A percentile compares a stretch with the other conserved stretches of the same genome.
phyloP scores from a whole-genome alignment of 2,888 invertebrate genomes.

The Tinea trinotella region DNA sequence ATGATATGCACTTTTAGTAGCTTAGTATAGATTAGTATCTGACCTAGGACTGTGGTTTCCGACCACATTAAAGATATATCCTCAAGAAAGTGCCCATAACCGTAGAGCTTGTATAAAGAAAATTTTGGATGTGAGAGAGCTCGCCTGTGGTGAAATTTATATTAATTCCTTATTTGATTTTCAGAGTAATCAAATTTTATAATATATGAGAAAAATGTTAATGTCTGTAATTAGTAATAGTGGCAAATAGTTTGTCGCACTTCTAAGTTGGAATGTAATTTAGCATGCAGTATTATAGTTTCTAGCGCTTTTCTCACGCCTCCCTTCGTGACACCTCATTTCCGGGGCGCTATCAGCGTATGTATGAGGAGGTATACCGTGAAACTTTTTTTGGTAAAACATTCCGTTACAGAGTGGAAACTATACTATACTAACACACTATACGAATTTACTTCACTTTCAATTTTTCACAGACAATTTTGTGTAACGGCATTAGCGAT shows the following conservation, averaged over 20 bases:
- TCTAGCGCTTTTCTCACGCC: conserved; percentile 43
- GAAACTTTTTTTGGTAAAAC: conserved; percentile 39
- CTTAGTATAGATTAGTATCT: too few relatives aligned
- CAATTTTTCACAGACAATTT: conserved; percentile 65
- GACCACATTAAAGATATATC: too few relatives aligned
- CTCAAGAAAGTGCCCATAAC: too few relatives aligned
- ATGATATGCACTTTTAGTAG: too few relatives aligned
- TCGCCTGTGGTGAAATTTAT: too few relatives aligned
- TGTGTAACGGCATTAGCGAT: conserved; percentile 37
- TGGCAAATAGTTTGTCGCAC: conserved; percentile 52
- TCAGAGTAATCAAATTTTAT: not conserved
- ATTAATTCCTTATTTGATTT: too few relatives aligned
- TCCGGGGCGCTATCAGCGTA: conserved; percentile 27
- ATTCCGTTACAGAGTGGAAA: conserved; percentile 48
- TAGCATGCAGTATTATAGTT: conserved; percentile 29
- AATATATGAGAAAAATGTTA: not conserved
- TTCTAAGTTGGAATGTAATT: conserved; percentile 45
- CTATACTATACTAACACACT: conserved; percentile 58
- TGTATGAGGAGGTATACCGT: too few relatives aligned
- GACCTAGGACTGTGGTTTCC: too few relatives aligned
- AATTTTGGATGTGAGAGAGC: too few relatives aligned
- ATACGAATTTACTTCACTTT: conserved; percentile 67
- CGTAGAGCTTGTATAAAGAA: too few relatives aligned
- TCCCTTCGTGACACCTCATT: conserved; percentile 29
- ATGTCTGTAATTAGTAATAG: conserved; percentile 21